These are phyloP conservation scores for Tiaroga cobitis DNA, from an alignment of 2,797 vertebrate species.

Conservation along the genomic window DNA sequence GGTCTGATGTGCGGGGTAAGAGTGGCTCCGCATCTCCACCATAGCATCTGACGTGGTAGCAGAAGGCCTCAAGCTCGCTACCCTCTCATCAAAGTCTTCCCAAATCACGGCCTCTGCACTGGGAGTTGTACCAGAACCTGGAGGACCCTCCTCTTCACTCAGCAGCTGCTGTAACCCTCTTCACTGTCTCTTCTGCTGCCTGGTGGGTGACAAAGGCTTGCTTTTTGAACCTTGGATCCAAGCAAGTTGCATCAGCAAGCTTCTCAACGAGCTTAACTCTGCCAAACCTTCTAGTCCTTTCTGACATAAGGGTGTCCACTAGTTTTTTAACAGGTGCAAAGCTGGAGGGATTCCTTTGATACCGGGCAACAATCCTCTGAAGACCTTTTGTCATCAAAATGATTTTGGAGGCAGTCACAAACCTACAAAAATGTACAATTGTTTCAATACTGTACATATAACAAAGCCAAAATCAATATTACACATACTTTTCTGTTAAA, in stretches of 20 bases:
- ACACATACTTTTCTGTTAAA: too few relatives aligned
- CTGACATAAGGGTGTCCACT: constrained; percentile 20
- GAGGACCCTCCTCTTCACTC: too few relatives aligned
- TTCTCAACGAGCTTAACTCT: constrained; percentile 22
- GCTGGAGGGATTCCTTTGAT: constrained; percentile 18
- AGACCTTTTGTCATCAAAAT: not conserved
- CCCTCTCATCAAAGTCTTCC: too few relatives aligned
- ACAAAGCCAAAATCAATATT: too few relatives aligned
- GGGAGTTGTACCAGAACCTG: too few relatives aligned
- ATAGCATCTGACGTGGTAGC: too few relatives aligned
- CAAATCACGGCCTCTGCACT: too few relatives aligned
- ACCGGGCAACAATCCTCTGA: not conserved
- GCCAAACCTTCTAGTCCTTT: constrained; percentile 25
- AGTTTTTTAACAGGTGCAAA: not conserved
- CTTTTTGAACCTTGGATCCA: constrained; percentile 21
- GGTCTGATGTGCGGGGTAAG: too few relatives aligned
- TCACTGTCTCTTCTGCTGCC: constrained; percentile 16
- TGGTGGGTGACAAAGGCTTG: not conserved
- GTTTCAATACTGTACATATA: too few relatives aligned
- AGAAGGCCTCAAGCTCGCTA: too few relatives aligned
- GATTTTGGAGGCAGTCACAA: not conserved
- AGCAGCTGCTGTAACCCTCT: constrained; percentile 1
- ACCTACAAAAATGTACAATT: too few relatives aligned
- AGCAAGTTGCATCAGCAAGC: constrained; percentile 34
- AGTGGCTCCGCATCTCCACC: too few relatives aligned